Evolutionary conservation across 2,797 vertebrate genomes (phyloP), one percentile per base, ranked within the genome.

Genomic region (Tapera naevia): DNA sequence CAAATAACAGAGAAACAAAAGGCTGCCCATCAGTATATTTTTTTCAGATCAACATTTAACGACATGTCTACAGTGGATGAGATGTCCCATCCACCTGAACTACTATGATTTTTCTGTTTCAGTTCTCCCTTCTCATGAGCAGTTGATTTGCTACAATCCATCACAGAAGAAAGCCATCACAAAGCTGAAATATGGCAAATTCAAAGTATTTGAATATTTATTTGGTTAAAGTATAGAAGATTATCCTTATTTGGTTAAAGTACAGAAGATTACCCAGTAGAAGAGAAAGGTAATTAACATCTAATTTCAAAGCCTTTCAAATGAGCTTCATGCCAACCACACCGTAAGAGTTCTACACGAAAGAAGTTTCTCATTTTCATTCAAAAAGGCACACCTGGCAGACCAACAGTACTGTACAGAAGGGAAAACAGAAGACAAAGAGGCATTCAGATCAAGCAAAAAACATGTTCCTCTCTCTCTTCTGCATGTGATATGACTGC

Each of bases 301-400:
- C 94, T 95, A 82, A 96, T 96, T 93, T 93, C 21, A 10, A 95
- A 88, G 94, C 95, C 86, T 97, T 97, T 96, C 88, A 96, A 92
- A 92, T 0, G 1, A 92, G 70, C 57, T 71, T 95, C 91, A 95
- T 94, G 94, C 92, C 92, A 92, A 80, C 93, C 57, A 90, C 88
- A 79, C 86, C 64, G 60, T 80, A 93, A 92, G 91, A 93, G 87
- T 93, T 95, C 82, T 94, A 92, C 85, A 85, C 61, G 85, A 93
- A 86, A 96, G 80, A 95, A 95, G 79, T 94, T 96, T 89, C 91
- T 95, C 67, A 96, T 97, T 94, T 96, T 97, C 95, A 96, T 96
- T 95, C 94, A 95, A 96, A 97, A 96, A 96, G 95, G 94, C 96
- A 95, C 96, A 97, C 95, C 96, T 97, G 96, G 95, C 93, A 97